phyloP scores from a whole-genome alignment of 2,113 vertebrate species.

The Cairina moschata region DNA sequence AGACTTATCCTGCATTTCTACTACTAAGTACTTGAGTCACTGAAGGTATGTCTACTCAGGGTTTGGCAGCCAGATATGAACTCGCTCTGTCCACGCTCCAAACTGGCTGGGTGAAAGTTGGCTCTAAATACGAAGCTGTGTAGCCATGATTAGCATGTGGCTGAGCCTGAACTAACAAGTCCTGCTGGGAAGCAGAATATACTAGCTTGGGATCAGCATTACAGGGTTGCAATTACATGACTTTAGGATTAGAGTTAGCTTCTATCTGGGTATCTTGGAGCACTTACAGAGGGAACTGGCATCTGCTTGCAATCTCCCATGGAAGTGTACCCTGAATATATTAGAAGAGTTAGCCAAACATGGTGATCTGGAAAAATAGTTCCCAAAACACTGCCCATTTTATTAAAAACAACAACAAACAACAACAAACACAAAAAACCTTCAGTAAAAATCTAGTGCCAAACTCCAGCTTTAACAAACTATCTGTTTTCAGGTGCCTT shows the following conservation, averaged over 20 bases:
- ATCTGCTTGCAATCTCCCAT: background rate
- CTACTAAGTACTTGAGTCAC: conserved; percentile 25
- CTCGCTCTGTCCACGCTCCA: background rate
- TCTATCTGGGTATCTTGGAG: background rate
- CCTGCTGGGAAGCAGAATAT: conserved; percentile 17
- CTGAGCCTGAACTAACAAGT: background rate
- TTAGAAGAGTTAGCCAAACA: background rate
- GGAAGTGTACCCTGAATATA: background rate
- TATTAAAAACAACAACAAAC: background rate
- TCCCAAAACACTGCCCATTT: background rate
- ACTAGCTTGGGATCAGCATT: background rate
- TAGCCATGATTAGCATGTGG: conserved; percentile 2
- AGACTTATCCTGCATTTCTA: background rate
- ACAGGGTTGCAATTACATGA: background rate
- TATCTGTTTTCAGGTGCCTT: background rate
- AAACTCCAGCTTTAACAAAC: background rate
- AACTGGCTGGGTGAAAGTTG: conserved; percentile 18
- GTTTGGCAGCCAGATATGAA: conserved; percentile 33
- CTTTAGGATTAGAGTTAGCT: background rate
- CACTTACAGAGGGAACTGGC: background rate
- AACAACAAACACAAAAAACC: background rate
- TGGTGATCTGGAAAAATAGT: background rate
- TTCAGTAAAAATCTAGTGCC: background rate
- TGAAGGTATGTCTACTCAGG: conserved; percentile 45
- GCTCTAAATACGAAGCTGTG: background rate